phyloP scores from a whole-genome alignment of 1,140 invertebrate genomes.

The Anoplolepis gracilipes region DNA sequence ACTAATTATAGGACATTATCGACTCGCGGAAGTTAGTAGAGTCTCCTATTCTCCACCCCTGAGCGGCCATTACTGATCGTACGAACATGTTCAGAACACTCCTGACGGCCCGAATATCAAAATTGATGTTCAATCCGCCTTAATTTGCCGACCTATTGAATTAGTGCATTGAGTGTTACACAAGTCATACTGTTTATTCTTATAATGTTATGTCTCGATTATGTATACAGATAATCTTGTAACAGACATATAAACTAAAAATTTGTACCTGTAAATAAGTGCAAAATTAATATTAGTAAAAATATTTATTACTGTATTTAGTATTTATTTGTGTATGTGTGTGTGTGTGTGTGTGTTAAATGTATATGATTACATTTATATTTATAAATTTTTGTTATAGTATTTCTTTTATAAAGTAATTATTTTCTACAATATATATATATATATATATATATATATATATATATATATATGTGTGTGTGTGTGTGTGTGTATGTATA shows the following conservation, averaged over 20 bases:
- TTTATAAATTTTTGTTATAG: not conserved
- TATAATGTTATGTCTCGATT: not conserved
- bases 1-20: conserved; percentile 73
- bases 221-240: not conserved
- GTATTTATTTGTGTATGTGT: no score
- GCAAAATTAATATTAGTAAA: not conserved
- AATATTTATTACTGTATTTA: not conserved
- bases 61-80: conserved; percentile 69
- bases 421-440: no score
- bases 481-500: no score
- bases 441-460: no score
- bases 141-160: conserved; percentile 63
- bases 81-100: conserved; percentile 52
- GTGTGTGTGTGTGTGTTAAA: not conserved
- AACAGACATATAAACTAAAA: not conserved
- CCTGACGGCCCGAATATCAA: conserved; percentile 64
- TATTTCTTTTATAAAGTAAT: no score
- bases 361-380: not conserved
- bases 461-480: no score
- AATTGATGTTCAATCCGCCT: conserved; percentile 68
- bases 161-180: conserved; percentile 41
- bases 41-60: conserved; percentile 67
- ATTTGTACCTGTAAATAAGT: not conserved
- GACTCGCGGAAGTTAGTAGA: conserved; percentile 70
- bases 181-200: conserved; percentile 21